Evolutionary conservation across 1,140 invertebrate species (phyloP).

Genomic region (Aradophagus sp.): DNA sequence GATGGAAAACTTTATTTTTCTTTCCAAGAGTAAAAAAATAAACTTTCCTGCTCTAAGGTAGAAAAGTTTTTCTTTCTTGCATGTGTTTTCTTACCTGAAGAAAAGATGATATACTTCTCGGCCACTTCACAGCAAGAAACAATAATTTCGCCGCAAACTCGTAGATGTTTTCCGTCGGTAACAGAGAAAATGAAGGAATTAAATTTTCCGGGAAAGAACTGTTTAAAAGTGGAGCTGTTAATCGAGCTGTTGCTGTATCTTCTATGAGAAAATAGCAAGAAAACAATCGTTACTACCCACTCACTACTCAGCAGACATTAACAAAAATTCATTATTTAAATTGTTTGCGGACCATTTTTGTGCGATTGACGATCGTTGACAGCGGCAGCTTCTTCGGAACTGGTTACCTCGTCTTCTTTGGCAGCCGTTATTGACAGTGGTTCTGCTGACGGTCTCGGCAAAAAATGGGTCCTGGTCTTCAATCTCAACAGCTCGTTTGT

Average conservation of each 20-base stretch:
- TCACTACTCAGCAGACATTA: too few relatives aligned
- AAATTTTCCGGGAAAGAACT: conserved; percentile 61
- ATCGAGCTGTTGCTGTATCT: conserved; percentile 51
- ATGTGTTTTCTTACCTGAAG: conserved; percentile 76
- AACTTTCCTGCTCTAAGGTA: too few relatives aligned
- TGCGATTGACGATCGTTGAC: conserved; percentile 41
- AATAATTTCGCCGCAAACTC: conserved; percentile 86
- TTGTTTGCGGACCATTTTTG: conserved; percentile 53
- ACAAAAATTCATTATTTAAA: too few relatives aligned
- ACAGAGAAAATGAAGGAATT: conserved; percentile 65
- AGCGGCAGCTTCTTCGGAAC: conserved; percentile 79
- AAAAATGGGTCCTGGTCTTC: conserved; percentile 62
- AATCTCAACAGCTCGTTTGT: conserved; percentile 54
- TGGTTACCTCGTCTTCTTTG: conserved; percentile 85
- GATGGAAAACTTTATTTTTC: too few relatives aligned
- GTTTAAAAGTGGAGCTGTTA: conserved; percentile 58
- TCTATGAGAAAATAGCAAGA: conserved; percentile 32
- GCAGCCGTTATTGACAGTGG: conserved; percentile 62
- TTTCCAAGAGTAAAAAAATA: too few relatives aligned
- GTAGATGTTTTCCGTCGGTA: conserved; percentile 79
- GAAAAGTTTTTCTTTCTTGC: too few relatives aligned
- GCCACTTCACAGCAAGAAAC: conserved; percentile 85
- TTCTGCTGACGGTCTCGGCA: conserved; percentile 65
- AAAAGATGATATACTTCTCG: conserved; percentile 84
- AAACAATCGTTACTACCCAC: conserved; percentile 1